Percentiles rank a stretch among this genome's conserved stretches.
Conservation (phyloP, 2,888 invertebrate species). For the Hipparchia semele region DNA sequence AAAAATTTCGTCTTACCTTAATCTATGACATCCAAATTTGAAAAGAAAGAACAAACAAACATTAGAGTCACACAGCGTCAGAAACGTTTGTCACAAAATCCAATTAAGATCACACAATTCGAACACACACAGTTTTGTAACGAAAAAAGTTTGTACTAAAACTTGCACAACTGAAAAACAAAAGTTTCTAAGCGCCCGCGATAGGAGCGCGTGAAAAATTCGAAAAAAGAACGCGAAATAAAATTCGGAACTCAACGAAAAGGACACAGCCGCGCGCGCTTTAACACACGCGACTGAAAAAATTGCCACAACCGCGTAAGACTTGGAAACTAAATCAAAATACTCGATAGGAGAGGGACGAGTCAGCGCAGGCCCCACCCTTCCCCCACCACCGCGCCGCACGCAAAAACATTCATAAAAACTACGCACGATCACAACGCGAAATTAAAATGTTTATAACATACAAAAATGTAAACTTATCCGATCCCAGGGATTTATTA, state of each 20-base stretch:
- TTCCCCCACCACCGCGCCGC: constrained; percentile 70
- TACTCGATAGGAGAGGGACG: constrained; percentile 82
- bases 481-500: constrained; percentile 51
- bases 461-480: constrained; percentile 70
- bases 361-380: constrained; percentile 77
- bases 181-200: constrained; percentile 48
- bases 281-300: constrained; percentile 80
- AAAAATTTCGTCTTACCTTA: constrained; percentile 64
- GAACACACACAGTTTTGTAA: constrained; percentile 49
- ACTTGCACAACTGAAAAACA: constrained; percentile 49
- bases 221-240: constrained; percentile 48
- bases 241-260: constrained; percentile 57
- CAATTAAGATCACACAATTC: constrained; percentile 48
- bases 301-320: constrained; percentile 81
- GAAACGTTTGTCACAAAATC: constrained; percentile 53
- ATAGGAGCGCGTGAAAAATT: constrained; percentile 57
- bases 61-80: constrained; percentile 54
- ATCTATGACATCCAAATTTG: constrained; percentile 72
- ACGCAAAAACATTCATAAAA: constrained; percentile 83
- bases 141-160: constrained; percentile 54
- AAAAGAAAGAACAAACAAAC: constrained; percentile 48
- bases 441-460: constrained; percentile 79
- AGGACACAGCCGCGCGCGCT: constrained; percentile 73
- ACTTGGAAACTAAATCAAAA: constrained; percentile 83
- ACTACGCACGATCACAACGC: constrained; percentile 74